phyloP scores from a whole-genome alignment of 2,113 vertebrate genomes.

The Saimiri boliviensis region DNA sequence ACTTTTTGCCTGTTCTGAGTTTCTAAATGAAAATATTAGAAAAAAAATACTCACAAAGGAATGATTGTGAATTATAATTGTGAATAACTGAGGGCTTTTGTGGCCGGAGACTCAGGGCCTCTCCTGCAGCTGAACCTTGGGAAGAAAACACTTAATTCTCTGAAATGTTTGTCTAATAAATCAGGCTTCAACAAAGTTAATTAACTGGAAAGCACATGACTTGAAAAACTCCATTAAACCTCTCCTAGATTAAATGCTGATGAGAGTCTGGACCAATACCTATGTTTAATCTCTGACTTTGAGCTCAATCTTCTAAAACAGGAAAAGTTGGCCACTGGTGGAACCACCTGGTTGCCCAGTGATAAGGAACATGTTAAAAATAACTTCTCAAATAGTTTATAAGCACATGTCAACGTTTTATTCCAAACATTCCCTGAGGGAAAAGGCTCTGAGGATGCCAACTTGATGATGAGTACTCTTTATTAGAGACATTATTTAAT shows the following conservation, averaged over 20 bases:
- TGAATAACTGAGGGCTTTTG: slow-evolving; percentile 34
- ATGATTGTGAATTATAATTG: slow-evolving; percentile 43
- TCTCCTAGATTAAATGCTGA: slow-evolving; percentile 59
- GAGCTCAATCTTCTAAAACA: neutral
- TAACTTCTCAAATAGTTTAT: slow-evolving; percentile 27
- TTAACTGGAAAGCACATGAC: slow-evolving; percentile 61
- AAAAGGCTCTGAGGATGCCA: neutral
- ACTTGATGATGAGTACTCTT: neutral
- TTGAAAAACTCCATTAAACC: slow-evolving; percentile 59
- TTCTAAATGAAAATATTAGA: slow-evolving; percentile 55
- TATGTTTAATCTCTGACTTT: slow-evolving; percentile 29
- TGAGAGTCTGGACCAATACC: slow-evolving; percentile 30
- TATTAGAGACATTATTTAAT: neutral
- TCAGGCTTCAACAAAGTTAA: slow-evolving; percentile 61
- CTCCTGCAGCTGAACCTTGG: neutral
- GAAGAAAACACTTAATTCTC: slow-evolving; percentile 62
- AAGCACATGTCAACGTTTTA: neutral
- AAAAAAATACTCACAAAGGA: slow-evolving; percentile 42
- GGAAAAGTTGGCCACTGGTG: neutral
- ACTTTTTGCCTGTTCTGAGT: neutral
- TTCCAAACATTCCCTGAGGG: neutral
- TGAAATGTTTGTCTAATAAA: slow-evolving; percentile 52
- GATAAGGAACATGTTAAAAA: slow-evolving; percentile 22
- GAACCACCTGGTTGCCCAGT: neutral
- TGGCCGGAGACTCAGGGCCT: slow-evolving; percentile 3